These are phyloP conservation scores for Orthosia cruda DNA, from an alignment of 2,888 invertebrate genomes.

Conservation along the genomic window DNA sequence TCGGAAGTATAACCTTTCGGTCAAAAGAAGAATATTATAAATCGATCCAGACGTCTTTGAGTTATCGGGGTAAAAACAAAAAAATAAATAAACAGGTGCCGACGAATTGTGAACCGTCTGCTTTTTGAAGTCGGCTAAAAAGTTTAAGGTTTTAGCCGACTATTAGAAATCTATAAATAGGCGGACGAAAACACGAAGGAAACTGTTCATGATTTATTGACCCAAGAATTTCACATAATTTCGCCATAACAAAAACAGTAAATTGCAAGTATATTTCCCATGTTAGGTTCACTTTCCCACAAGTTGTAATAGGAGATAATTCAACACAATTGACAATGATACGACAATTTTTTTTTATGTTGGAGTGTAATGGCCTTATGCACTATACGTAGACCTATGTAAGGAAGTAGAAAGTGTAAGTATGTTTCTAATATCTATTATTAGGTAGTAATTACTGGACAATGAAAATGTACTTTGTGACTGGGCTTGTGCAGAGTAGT, in stretches of 20 bases:
- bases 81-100: too few species aligned
- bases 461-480: conserved; percentile 30
- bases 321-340: conserved; percentile 66
- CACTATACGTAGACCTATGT: not conserved
- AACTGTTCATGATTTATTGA: conserved; percentile 24
- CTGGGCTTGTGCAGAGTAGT: conserved; percentile 1
- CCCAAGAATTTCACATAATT: conserved; percentile 57
- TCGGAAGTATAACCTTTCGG: too few species aligned
- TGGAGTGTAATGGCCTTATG: conserved; percentile 53
- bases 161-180: not conserved
- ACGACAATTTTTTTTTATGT: conserved; percentile 67
- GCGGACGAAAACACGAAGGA: not conserved
- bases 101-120: too few species aligned
- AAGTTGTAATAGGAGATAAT: conserved; percentile 63
- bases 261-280: conserved; percentile 58
- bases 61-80: too few species aligned
- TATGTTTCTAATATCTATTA: conserved; percentile 59
- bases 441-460: conserved; percentile 49
- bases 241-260: conserved; percentile 45
- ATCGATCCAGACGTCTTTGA: too few species aligned
- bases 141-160: too few species aligned
- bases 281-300: conserved; percentile 62
- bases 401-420: conserved; percentile 72
- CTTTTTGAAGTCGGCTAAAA: too few species aligned
- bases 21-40: too few species aligned